phyloP scores from a whole-genome alignment of 1,140 invertebrate genomes.

The Hylaeus volcanicus region DNA sequence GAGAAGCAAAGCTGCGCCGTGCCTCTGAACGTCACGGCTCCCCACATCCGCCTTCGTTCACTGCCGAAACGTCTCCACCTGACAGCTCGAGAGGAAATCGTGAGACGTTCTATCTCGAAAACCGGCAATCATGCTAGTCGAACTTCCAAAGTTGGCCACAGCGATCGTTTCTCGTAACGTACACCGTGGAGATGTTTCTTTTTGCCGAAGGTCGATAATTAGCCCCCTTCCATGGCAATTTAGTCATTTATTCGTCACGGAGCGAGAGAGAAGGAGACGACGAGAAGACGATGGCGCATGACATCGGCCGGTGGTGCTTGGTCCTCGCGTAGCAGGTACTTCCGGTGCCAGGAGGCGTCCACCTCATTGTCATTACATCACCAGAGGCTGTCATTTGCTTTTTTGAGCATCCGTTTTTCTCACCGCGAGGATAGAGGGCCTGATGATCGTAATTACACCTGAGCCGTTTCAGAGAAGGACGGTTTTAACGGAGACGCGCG shows the following conservation, averaged over 20 bases:
- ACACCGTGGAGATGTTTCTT: slow-evolving; percentile 30
- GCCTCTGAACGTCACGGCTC: neutral
- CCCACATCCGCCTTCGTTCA: neutral
- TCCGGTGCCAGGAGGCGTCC: slow-evolving; percentile 62
- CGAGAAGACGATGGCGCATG: slow-evolving; percentile 49
- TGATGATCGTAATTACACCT: slow-evolving; percentile 62
- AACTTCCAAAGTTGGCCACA: slow-evolving; percentile 34
- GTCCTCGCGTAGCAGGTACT: slow-evolving; percentile 55
- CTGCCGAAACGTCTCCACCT: slow-evolving; percentile 22
- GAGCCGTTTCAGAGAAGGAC: slow-evolving; percentile 40
- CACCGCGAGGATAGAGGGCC: slow-evolving; percentile 55
- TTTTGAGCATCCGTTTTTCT: slow-evolving; percentile 67
- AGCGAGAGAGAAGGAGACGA: slow-evolving; percentile 1
- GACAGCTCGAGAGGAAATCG: slow-evolving; percentile 35
- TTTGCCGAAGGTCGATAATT: slow-evolving; percentile 58
- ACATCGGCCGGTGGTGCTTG: slow-evolving; percentile 47
- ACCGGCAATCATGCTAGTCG: slow-evolving; percentile 41
- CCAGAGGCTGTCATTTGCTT: slow-evolving; percentile 66
- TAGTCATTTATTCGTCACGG: slow-evolving; percentile 58
- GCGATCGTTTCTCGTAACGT: neutral
- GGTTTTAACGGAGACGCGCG: slow-evolving; percentile 34
- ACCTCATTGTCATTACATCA: slow-evolving; percentile 70
- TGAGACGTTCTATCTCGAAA: slow-evolving; percentile 26
- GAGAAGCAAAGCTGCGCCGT: neutral
- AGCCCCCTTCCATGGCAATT: slow-evolving; percentile 60